These are phyloP conservation scores for Psittacula derbiana DNA, from an alignment of 2,797 vertebrate genomes.

Conservation along the genomic window DNA sequence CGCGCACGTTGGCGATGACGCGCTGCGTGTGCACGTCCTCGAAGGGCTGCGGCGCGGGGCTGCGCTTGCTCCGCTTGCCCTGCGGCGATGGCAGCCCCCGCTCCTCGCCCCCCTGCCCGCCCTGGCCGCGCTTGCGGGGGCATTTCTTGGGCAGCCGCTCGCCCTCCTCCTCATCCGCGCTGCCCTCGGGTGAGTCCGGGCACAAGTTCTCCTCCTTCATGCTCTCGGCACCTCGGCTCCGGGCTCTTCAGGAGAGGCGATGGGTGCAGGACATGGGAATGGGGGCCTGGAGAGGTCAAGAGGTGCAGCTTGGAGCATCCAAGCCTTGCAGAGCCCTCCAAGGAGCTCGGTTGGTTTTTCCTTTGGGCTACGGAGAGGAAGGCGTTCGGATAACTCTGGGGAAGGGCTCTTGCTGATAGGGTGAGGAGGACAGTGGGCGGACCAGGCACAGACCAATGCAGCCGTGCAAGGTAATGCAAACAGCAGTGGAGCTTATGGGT, in stretches of 20 bases:
- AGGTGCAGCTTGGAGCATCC: neutral
- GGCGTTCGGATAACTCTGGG: conserved; percentile 53
- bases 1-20: conserved; percentile 88
- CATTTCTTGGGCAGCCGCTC: conserved; percentile 77
- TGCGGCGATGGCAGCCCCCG: conserved; percentile 66
- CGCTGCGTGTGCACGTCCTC: conserved; percentile 87
- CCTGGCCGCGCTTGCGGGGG: conserved; percentile 76
- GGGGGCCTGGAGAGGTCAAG: neutral
- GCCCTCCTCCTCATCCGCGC: conserved; percentile 77
- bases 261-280: neutral
- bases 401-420: conserved; percentile 75
- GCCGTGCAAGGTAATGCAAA: conserved; percentile 78
- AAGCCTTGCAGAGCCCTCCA: conserved; percentile 51
- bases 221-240: neutral
- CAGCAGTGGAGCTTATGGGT: conserved; percentile 89
- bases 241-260: neutral
- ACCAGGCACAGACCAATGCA: conserved; percentile 65
- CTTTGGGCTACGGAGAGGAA: conserved; percentile 63
- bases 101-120: conserved; percentile 70
- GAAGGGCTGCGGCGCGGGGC: conserved; percentile 72
- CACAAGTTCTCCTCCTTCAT: conserved; percentile 84
- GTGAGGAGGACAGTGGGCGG: conserved; percentile 71
- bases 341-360: conserved; percentile 39
- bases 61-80: conserved; percentile 83
- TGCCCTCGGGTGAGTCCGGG: conserved; percentile 81